These are phyloP conservation scores for Micromussa lordhowensis DNA, from an alignment of 92 coral and sea anemone species.

Conservation along the genomic window DNA sequence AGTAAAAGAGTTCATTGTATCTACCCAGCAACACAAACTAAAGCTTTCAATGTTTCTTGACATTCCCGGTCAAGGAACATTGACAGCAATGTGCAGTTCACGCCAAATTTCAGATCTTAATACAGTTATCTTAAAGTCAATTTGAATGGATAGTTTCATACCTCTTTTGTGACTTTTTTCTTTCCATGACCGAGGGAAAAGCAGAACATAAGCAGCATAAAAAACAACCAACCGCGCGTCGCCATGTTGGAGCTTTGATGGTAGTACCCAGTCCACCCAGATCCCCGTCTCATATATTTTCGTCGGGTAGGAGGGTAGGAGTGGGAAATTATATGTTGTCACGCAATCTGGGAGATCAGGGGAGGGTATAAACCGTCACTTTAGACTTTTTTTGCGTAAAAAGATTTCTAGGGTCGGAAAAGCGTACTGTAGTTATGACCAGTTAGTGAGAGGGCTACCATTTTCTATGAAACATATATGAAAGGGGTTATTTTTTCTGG, in stretches of 20 bases:
- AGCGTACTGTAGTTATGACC: too few species aligned
- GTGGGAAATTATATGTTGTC: too few species aligned
- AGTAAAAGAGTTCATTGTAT: not conserved
- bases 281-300: not conserved
- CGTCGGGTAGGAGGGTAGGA: not conserved
- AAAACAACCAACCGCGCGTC: constrained; percentile 79
- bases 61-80: not conserved
- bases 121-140: not conserved
- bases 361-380: too few species aligned
- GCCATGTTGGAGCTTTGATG: constrained; percentile 90
- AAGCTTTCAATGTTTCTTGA: not conserved
- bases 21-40: not conserved
- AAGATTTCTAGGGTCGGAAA: too few species aligned
- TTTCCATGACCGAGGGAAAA: constrained; percentile 72
- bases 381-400: too few species aligned
- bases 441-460: too few species aligned
- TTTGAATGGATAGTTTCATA: constrained; percentile 21
- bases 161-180: constrained; percentile 96
- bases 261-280: constrained; percentile 53
- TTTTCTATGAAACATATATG: too few species aligned
- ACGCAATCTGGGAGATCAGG: too few species aligned
- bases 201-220: constrained; percentile 28
- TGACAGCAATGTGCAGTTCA: not conserved
- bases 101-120: not conserved
- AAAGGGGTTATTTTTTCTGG: too few species aligned